phyloP scores from a whole-genome alignment of 2,888 invertebrate species.

The Macropis europaea region DNA sequence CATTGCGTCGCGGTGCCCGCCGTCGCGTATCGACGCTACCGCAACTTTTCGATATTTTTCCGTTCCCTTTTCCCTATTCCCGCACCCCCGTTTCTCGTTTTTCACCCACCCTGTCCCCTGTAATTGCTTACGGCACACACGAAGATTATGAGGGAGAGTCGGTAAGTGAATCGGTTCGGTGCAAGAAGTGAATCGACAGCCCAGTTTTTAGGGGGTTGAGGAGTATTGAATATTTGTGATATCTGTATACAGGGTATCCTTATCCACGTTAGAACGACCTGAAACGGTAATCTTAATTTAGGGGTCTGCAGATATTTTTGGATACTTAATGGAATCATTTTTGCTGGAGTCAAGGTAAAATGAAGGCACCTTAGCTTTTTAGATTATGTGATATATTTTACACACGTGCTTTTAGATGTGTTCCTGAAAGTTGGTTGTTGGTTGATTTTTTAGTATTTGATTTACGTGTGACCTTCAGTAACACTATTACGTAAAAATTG shows the following conservation, averaged over 20 bases:
- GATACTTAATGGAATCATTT: no score
- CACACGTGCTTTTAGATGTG: no score
- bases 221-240: neutral
- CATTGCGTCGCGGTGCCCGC: slow-evolving; percentile 35
- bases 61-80: neutral
- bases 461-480: no score
- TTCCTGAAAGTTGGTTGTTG: no score
- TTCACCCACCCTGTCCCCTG: neutral
- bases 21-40: slow-evolving; percentile 41
- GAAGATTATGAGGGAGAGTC: neutral
- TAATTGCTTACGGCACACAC: neutral
- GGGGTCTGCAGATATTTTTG: no score
- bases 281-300: no score
- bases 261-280: neutral
- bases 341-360: no score
- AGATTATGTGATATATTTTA: no score
- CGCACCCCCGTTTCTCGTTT: neutral
- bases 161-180: slow-evolving; percentile 1
- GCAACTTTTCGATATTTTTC: slow-evolving; percentile 25
- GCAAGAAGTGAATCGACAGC: no score
- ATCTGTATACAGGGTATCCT: neutral
- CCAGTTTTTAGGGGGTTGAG: neutral
- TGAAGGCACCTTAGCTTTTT: no score
- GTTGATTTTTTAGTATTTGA: no score
- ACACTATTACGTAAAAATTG: no score